Conservation (phyloP, 1,140 invertebrate genomes). For the Phenacoccus solenopsis region DNA sequence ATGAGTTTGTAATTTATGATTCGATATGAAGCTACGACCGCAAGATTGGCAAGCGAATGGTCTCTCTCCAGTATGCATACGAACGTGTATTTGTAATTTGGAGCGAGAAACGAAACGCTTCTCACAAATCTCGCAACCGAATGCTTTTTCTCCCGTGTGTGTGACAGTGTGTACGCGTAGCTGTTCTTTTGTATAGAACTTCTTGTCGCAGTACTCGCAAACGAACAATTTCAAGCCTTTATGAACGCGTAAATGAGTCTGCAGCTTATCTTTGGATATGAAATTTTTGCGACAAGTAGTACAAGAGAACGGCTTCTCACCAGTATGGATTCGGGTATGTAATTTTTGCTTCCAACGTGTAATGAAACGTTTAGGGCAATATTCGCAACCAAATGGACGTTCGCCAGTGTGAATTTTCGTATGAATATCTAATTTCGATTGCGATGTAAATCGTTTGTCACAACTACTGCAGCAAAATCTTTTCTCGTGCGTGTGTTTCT, state of each 20-base stretch:
- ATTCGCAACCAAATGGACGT: constrained; percentile 70
- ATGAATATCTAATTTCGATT: constrained; percentile 57
- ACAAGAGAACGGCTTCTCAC: constrained; percentile 61
- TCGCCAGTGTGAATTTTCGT: constrained; percentile 64
- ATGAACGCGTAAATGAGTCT: constrained; percentile 59
- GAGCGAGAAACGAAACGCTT: constrained; percentile 49
- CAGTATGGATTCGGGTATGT: constrained; percentile 60
- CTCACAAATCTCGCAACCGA: constrained; percentile 37
- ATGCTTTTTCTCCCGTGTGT: constrained; percentile 43
- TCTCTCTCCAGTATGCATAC: constrained; percentile 24
- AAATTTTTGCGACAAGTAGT: constrained; percentile 56
- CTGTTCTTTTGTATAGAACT: constrained; percentile 76
- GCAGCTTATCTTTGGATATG: constrained; percentile 71
- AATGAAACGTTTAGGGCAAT: constrained; percentile 77
- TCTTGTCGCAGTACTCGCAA: constrained; percentile 68
- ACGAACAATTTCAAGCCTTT: constrained; percentile 75
- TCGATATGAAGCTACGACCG: constrained; percentile 42
- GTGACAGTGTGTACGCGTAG: constrained; percentile 52
- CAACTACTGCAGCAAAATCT: constrained; percentile 37
- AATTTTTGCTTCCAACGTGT: constrained; percentile 67
- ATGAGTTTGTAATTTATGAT: constrained; percentile 50
- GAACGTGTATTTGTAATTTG: constrained; percentile 39
- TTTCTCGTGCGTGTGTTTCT: constrained; percentile 54
- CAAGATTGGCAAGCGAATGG: constrained; percentile 21
- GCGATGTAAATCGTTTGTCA: constrained; percentile 48